These are phyloP conservation scores for Hartigia nigra DNA, from an alignment of 2,888 invertebrate species.

Conservation along the genomic window DNA sequence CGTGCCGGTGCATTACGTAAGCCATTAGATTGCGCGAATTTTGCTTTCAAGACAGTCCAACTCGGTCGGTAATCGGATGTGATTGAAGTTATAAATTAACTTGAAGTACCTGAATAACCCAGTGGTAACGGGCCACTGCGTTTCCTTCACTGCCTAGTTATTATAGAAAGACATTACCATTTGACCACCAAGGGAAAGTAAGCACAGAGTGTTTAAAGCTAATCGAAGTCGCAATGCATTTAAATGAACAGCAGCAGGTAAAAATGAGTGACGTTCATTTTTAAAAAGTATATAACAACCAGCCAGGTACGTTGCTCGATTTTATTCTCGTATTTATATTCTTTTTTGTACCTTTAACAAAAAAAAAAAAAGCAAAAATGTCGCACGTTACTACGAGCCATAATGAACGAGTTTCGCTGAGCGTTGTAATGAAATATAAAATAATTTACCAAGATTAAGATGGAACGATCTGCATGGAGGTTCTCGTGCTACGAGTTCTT, in stretches of 20 bases:
- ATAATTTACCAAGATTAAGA: neutral
- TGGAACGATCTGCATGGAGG: neutral
- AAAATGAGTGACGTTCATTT: neutral
- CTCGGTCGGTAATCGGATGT: neutral
- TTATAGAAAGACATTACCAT: neutral
- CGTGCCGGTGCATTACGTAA: slow-evolving; percentile 1
- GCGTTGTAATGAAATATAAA: neutral
- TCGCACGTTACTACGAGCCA: neutral
- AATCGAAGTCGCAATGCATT: neutral
- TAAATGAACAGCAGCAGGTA: neutral
- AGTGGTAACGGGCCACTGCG: slow-evolving; percentile 2
- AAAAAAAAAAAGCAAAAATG: neutral
- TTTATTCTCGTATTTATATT: neutral
- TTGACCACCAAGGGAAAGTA: slow-evolving; percentile 2
- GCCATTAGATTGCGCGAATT: neutral
- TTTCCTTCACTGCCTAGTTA: neutral
- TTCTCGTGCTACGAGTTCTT: neutral
- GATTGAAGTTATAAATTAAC: neutral
- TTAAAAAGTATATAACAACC: neutral
- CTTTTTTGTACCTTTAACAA: neutral
- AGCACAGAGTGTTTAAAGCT: neutral
- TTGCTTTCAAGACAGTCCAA: slow-evolving; percentile 1
- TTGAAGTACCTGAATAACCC: neutral
- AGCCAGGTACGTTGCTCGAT: neutral
- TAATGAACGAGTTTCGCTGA: neutral